Evolutionary conservation across 2,888 invertebrate species (phyloP), one percentile per base, ranked within the genome.

Genomic region (Lagria hirta): DNA sequence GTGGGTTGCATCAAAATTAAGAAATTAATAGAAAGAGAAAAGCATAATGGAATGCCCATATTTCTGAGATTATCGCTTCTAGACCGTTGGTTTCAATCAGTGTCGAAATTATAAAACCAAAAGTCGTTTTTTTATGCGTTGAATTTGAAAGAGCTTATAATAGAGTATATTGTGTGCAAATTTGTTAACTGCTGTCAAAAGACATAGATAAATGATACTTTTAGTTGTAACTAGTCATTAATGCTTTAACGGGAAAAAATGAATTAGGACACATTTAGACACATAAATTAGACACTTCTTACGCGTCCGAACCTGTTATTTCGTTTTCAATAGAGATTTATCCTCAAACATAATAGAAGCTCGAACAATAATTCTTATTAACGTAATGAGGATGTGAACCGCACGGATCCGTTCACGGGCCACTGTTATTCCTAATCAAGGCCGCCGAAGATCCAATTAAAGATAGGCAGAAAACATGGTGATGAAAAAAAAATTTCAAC

Each of bases 101-200:
- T 12, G 10, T 10, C 18, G 16, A 33, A 36, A 36, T 18, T 20
- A 24, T 20, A 11, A 20, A 8, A 5, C 13, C 8, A 22, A 22
- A 7, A n/a, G n/a, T n/a, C n/a, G n/a, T n/a, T n/a, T n/a, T n/a
- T n/a, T n/a, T n/a, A n/a, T n/a, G n/a, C n/a, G n/a, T n/a, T n/a
- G n/a, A n/a, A n/a, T n/a, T n/a, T n/a, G n/a, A n/a, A n/a, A n/a
- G n/a, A n/a, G n/a, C n/a, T n/a, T n/a, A n/a, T n/a, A n/a, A n/a
- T n/a, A n/a, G n/a, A n/a, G n/a, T n/a, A 16, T 21, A 38, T 38
- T 38, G 38, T 38, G 29, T 38, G 38, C 38, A 38, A 38, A 38
- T 38, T 30, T 30, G 38, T 30, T 38, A 30, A 38, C 30, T 24
- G 38, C 38, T 38, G 38, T 38, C 30, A 38, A 30, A 17, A 13